Conservation (phyloP, 2,888 invertebrate genomes). For the Chrysina gloriosa region DNA sequence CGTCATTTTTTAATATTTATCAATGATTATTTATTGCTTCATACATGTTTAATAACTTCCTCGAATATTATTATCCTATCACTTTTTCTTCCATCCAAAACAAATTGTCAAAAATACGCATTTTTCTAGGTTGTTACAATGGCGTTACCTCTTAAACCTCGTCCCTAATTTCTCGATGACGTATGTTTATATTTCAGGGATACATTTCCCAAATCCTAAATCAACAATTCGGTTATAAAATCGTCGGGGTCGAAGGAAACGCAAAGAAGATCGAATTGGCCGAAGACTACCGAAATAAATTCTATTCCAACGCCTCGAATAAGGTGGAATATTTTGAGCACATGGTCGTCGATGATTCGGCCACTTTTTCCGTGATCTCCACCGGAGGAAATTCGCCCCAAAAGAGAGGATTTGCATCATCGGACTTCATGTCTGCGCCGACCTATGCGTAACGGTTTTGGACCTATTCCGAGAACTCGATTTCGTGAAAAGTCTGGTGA, state of each 20-base stretch:
- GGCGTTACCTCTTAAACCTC: too few relatives aligned
- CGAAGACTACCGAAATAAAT: slow-evolving; percentile 68
- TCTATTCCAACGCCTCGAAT: slow-evolving; percentile 67
- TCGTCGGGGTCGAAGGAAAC: slow-evolving; percentile 78
- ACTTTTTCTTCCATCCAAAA: too few relatives aligned
- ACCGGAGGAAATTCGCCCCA: slow-evolving; percentile 55
- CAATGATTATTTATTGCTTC: too few relatives aligned
- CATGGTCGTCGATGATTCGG: slow-evolving; percentile 69
- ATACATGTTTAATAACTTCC: too few relatives aligned
- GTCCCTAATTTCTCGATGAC: too few relatives aligned
- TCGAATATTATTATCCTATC: too few relatives aligned
- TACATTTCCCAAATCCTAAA: slow-evolving; percentile 78
- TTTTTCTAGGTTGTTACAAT: too few relatives aligned
- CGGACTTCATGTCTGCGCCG: slow-evolving; percentile 84
- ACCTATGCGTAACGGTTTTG: slow-evolving; percentile 76
- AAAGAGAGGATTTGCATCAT: slow-evolving; percentile 65
- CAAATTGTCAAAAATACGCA: too few relatives aligned
- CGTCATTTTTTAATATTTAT: too few relatives aligned
- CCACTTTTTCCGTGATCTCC: slow-evolving; percentile 61
- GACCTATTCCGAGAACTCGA: slow-evolving; percentile 73
- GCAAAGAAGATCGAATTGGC: slow-evolving; percentile 69
- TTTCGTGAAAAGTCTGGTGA: slow-evolving; percentile 69
- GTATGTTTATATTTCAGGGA: slow-evolving; percentile 75
- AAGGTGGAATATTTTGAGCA: slow-evolving; percentile 72
- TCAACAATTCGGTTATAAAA: slow-evolving; percentile 69